Conservation (phyloP, 2,113 vertebrate species). For the Scopus umbretta region DNA sequence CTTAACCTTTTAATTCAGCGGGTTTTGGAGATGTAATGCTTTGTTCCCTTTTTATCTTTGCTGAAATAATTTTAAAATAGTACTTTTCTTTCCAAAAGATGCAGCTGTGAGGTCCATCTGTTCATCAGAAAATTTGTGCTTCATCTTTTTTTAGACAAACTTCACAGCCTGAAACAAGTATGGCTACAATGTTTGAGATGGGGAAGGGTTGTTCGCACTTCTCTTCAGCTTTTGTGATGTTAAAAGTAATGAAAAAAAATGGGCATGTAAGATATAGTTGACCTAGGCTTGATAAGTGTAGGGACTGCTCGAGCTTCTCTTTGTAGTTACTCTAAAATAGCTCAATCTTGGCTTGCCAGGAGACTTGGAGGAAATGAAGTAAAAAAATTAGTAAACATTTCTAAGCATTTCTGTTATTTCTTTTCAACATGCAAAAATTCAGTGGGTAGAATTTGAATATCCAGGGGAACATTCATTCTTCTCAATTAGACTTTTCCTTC, state of each 20-base stretch:
- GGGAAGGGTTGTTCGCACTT: not conserved
- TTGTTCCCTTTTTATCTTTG: slow-evolving; percentile 26
- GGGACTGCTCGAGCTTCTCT: not conserved
- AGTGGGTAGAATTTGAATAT: not conserved
- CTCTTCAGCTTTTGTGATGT: not conserved
- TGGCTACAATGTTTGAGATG: not conserved
- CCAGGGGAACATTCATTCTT: not conserved
- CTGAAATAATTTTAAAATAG: slow-evolving; percentile 21
- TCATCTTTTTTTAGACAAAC: slow-evolving; percentile 31
- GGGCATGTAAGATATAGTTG: not conserved
- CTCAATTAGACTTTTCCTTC: not conserved
- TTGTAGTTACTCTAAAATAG: not conserved
- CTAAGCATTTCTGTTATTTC: not conserved
- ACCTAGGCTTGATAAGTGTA: not conserved
- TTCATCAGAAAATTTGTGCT: slow-evolving; percentile 14
- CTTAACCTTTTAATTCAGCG: not conserved
- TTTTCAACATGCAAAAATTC: not conserved
- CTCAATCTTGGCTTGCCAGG: not conserved
- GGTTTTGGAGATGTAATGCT: not conserved
- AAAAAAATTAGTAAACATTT: not conserved
- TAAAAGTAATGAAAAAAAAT: not conserved
- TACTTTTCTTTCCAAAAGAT: not conserved
- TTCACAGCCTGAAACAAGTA: not conserved
- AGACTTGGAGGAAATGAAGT: not conserved
- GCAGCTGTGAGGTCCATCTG: slow-evolving; percentile 53